Base-by-base conservation (phyloP, 2,888 invertebrate genomes). In the Sycophila texana region DNA sequence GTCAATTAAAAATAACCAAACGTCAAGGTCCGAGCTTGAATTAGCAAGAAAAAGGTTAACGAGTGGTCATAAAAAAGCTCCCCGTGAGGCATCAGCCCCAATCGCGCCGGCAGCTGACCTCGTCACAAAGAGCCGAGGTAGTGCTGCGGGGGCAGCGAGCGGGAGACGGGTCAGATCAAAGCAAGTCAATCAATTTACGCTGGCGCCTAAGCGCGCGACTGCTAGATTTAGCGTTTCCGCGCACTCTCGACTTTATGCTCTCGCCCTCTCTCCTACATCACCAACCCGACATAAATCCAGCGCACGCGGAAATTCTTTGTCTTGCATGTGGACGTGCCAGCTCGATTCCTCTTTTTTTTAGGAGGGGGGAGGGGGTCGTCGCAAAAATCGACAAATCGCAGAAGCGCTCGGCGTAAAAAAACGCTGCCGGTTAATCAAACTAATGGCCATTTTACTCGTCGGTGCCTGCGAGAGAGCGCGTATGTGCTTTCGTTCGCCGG, bases 371-470 rank as follows among this genome's bases (percentile, higher is more conserved):
- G 13, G 20, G 68, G 65, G 77, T 79, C 77, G 79, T 26, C 47
- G 78, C 60, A 49, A 53, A 63, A 76, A 80, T 80, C 74, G 73
- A 80, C 74, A 74, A 80, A 74, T 72, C 57, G 74, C 74, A 66
- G 57, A 75, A 75, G 77, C 77, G 49, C n/a, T 7, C 81, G 80
- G 82, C 82, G 82, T 74, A 74, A 82, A 83, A 85, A 83, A 79
- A 77, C 68, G 20, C 55, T 84, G 84, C 85, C 84, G 85, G 86
- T 86, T 86, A 86, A 88, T 88, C 87, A 84, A 87, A 87, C 86
- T 87, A 87, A 88, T 87, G 88, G 86, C 63, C 75, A 82, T 83
- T 85, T 84, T 83, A 85, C 83, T 83, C 65, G 16, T 70, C 74
- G 39, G 20, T 72, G 22, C 47, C 20, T 39, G n/a, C 39, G 18